Conservation (phyloP, 2,888 invertebrate species). For the Leistus spinibarbis region DNA sequence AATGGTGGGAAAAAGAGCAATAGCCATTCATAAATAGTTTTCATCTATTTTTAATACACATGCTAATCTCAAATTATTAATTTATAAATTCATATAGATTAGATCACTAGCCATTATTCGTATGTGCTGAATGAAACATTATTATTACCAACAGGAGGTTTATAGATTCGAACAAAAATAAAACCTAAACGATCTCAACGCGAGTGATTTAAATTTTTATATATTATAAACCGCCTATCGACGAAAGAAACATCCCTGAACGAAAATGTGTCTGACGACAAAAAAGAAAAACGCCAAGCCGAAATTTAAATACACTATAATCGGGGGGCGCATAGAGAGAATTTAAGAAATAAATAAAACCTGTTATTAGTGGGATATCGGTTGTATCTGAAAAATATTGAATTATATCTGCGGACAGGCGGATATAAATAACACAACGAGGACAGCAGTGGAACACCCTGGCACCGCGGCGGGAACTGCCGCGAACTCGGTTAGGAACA, state of each 20-base stretch:
- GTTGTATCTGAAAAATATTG: conserved; percentile 36
- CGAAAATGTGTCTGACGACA: not conserved
- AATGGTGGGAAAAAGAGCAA: not conserved
- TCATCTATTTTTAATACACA: not conserved
- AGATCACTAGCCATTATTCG: not conserved
- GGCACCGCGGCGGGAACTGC: not conserved
- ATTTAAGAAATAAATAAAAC: conserved; percentile 39
- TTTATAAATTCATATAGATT: not conserved
- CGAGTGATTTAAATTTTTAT: not conserved
- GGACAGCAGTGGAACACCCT: conserved; percentile 25
- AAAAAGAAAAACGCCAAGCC: not conserved
- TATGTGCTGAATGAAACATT: not conserved
- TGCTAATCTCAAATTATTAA: not conserved
- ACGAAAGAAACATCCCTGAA: not conserved
- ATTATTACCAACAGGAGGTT: not conserved
- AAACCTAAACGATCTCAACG: not conserved
- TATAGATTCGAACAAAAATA: not conserved
- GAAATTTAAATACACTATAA: conserved; percentile 14
- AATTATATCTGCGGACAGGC: conserved; percentile 34
- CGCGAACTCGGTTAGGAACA: not conserved
- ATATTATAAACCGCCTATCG: not conserved
- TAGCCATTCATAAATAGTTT: not conserved
- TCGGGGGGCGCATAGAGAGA: conserved; percentile 11
- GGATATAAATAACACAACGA: conserved; percentile 26
- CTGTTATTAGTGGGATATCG: conserved; percentile 35